Conservation (phyloP, 2,113 vertebrate species). For the Oreocharis arfaki region DNA sequence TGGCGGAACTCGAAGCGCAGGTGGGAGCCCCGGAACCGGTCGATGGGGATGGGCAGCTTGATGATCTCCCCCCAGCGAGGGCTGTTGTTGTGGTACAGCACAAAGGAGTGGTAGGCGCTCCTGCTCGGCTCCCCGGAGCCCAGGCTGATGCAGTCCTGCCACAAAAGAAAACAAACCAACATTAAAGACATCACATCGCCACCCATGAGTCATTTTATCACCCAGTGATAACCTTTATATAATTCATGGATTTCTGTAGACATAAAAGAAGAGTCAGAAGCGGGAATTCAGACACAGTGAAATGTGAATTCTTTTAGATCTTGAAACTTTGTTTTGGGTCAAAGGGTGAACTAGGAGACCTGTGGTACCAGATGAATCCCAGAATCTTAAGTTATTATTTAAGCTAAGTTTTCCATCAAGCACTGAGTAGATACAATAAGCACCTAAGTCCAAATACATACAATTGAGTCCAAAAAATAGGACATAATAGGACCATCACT, state of each 20-base stretch:
- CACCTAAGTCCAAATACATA: background rate
- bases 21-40: conserved; percentile 92
- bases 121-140: conserved; percentile 87
- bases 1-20: conserved; percentile 96
- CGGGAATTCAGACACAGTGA: background rate
- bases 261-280: background rate
- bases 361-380: background rate
- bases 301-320: background rate
- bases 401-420: background rate
- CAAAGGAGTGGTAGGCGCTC: conserved; percentile 90
- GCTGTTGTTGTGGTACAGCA: conserved; percentile 94
- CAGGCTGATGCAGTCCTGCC: conserved; percentile 92
- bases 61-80: conserved; percentile 95
- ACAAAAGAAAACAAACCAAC: background rate
- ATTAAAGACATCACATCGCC: background rate
- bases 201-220: background rate
- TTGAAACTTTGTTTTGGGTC: background rate
- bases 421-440: background rate
- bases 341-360: background rate
- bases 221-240: background rate
- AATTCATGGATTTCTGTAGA: background rate
- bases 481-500: background rate
- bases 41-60: conserved; percentile 92
- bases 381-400: background rate
- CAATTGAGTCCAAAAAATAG: background rate